Base-by-base conservation (phyloP, 2,797 vertebrate genomes). In the Neosilurus hyrtlii region DNA sequence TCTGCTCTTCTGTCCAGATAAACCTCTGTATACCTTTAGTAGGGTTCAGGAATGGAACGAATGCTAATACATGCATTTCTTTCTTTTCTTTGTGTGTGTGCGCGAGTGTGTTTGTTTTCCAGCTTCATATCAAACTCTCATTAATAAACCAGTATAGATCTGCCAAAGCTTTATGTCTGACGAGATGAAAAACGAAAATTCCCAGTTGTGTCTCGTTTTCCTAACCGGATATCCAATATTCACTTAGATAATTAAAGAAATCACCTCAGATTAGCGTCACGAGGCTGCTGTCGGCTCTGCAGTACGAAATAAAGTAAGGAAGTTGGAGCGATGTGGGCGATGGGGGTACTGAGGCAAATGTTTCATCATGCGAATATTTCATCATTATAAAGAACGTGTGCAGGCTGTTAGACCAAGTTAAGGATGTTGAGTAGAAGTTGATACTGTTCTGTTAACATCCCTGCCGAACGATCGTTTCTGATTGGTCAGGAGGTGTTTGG, bases 131-230 rank as follows among this genome's bases (percentile, higher is more conserved):
- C 73, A 72, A 74, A 80, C 59, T 16, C 84, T 84, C 81, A 86
- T 87, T 82, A 87, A 87, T 87, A 86, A 87, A 86, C 78, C 83
- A 86, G 74, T 65, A 82, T 59, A 80, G 63, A 86, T 84, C 83
- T 86, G 74, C 72, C 78, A 54, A 57, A 82, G 80, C 76, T 80
- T 87, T 75, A 76, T 52, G 82, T 86, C 63, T 49, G 67, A 70
- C 68, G 57, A 77, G 82, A 84, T 86, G 77, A 87, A 87, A 87
- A 85, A 74, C 30, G 3, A 62, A 57, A 84, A 87, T 76, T 86
- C 49, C 77, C 89, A 87, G 86, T 82, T 88, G 86, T 82, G 79
- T 86, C 71, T 79, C 65, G 54, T 72, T 88, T 82, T 80, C 66
- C 79, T 79, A 70, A 82, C 37, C 30, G 51, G 66, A 82, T 86